Base-by-base conservation (phyloP, 1,140 invertebrate species). In the Drosophila cardini region DNA sequence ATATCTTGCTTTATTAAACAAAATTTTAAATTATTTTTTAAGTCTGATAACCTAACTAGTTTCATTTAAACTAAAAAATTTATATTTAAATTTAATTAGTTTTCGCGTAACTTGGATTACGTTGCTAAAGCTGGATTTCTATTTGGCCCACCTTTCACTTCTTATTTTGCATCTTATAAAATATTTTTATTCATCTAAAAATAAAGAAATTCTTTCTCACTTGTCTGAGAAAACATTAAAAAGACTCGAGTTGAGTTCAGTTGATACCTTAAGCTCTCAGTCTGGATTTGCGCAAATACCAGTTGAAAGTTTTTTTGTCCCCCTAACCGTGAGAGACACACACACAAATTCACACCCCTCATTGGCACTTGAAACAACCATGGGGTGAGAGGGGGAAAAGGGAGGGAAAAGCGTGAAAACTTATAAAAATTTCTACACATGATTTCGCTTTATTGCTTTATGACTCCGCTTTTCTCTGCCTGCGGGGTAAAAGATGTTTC, bases 371-470 rank as follows among this genome's bases (percentile, higher is more conserved):
- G 21, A 26, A 26, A n/a, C 15, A n/a, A 9, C 6, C 32, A 48
- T n/a, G 13, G 30, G 21, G n/a, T 36, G 52, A 26, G 43, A 58
- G 50, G 53, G 63, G 50, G 40, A 43, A 60, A 8, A 15, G 56
- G 6, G 46, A 8, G 18, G 56, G 6, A 55, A 56, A 61, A 69
- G 42, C 71, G 71, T 68, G 52, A 71, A 36, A 76, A 68, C 74
- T 76, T 76, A 76, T 76, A 76, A 76, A 76, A 76, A 76, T 76
- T 72, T 73, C 62, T 76, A 67, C 69, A 76, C 74, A 76, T 76
- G 74, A 76, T 72, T 76, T 76, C 74, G 74, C 69, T 76, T 76
- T 76, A 76, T 76, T 76, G 70, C 69, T 76, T 76, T 76, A 76
- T 73, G 74, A 62, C 69, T 61, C 48, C 56, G 52, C 74, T 45